A percentile compares a stretch with the other conserved stretches of the same genome.
Evolutionary conservation across 2,888 invertebrate genomes (phyloP).

Genomic region (Eremobia ochroleuca): DNA sequence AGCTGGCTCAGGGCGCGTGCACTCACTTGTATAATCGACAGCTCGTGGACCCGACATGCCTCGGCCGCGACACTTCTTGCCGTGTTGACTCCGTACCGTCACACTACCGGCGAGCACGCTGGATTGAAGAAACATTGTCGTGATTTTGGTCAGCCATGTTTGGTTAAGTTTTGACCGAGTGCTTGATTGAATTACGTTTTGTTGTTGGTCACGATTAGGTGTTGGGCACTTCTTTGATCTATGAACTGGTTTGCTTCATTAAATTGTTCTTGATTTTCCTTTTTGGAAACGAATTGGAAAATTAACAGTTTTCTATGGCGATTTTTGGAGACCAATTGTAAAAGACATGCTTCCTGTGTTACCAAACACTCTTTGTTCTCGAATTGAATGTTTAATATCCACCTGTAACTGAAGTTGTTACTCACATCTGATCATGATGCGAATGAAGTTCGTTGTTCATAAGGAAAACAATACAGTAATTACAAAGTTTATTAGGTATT

Average conservation of each 20-base stretch:
- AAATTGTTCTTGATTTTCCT: neutral
- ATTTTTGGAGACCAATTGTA: neutral
- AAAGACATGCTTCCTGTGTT: too few relatives aligned
- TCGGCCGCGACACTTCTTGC: constrained; percentile 68
- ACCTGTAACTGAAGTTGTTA: constrained; percentile 13
- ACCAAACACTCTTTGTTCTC: neutral
- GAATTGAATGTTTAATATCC: constrained; percentile 3
- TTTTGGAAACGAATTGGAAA: neutral
- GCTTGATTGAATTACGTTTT: constrained; percentile 58
- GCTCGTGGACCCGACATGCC: constrained; percentile 80
- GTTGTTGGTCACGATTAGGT: constrained; percentile 27
- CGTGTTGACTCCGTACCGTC: constrained; percentile 42
- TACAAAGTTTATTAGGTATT: constrained; percentile 80
- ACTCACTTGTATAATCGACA: constrained; percentile 84
- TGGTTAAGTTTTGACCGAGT: constrained; percentile 54
- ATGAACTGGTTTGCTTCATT: constrained; percentile 16
- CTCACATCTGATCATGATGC: constrained; percentile 11
- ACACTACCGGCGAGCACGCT: constrained; percentile 45
- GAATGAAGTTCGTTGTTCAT: constrained; percentile 51
- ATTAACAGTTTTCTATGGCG: neutral
- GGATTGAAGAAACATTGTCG: constrained; percentile 48
- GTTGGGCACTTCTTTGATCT: constrained; percentile 2
- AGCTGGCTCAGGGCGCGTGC: constrained; percentile 82
- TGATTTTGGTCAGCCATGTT: constrained; percentile 57
- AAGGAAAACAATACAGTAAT: constrained; percentile 74